phyloP scores from a whole-genome alignment of 2,888 invertebrate genomes.

The Ennomos fuscantarius region DNA sequence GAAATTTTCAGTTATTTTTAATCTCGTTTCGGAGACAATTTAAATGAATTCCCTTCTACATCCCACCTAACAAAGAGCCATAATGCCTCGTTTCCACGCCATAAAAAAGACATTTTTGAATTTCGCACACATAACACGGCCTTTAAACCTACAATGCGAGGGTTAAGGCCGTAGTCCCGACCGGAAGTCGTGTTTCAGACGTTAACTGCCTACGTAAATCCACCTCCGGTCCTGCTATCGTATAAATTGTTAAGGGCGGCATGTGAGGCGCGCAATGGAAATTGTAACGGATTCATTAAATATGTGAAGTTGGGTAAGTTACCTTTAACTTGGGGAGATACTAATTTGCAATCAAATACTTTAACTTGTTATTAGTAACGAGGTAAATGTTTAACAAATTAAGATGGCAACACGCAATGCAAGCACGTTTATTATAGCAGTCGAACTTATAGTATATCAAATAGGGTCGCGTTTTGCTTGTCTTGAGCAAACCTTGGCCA shows the following conservation, averaged over 20 bases:
- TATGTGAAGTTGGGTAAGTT: conserved; percentile 6
- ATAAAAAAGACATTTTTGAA: conserved; percentile 54
- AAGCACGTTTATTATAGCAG: too few species aligned
- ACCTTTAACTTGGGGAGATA: not conserved
- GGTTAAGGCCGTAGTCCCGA: conserved; percentile 66
- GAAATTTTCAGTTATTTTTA: conserved; percentile 5
- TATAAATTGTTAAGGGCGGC: conserved; percentile 53
- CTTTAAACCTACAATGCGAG: conserved; percentile 48
- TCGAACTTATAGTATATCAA: too few species aligned
- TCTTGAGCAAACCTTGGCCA: too few species aligned
- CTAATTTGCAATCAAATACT: too few species aligned
- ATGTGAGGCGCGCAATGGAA: conserved; percentile 16
- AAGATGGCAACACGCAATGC: too few species aligned
- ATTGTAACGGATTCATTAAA: conserved; percentile 24
- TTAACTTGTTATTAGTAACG: too few species aligned
- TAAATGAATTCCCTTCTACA: conserved; percentile 16
- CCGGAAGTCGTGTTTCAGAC: conserved; percentile 72
- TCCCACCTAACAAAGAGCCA: conserved; percentile 13
- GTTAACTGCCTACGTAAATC: conserved; percentile 71
- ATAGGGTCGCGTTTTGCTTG: too few species aligned
- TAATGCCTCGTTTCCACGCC: conserved; percentile 19
- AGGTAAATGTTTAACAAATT: too few species aligned
- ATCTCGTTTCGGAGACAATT: conserved; percentile 22
- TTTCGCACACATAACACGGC: conserved; percentile 57
- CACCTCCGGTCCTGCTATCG: conserved; percentile 66